These are phyloP conservation scores for Pogonocichla stellata DNA, from an alignment of 2,113 vertebrate genomes.

Conservation along the genomic window DNA sequence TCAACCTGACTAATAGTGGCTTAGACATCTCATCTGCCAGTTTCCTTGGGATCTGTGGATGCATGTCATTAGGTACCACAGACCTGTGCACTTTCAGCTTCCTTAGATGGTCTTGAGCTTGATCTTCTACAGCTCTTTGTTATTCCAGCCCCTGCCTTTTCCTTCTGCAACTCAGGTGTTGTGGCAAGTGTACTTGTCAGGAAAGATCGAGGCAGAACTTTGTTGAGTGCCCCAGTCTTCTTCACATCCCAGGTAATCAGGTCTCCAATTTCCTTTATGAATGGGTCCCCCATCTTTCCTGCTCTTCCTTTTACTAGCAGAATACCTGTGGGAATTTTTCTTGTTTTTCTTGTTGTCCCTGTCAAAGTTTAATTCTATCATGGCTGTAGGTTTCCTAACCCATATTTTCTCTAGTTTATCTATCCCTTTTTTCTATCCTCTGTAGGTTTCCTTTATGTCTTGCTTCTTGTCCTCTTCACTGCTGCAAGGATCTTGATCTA, in stretches of 20 bases:
- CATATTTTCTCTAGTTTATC: background rate
- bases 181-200: accelerated
- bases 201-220: background rate
- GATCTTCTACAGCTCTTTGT: background rate
- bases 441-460: background rate
- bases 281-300: background rate
- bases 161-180: background rate
- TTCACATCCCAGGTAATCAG: background rate
- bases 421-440: background rate
- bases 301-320: background rate
- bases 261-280: background rate
- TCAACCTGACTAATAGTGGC: background rate
- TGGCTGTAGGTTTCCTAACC: background rate
- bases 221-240: background rate
- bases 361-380: background rate
- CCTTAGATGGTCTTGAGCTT: background rate
- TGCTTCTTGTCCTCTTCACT: background rate
- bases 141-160: background rate
- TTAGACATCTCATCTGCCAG: background rate
- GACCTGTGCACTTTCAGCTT: background rate
- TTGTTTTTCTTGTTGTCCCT: background rate
- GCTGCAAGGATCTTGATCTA: background rate
- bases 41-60: background rate
- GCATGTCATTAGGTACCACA: accelerated
- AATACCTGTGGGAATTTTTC: accelerated